Conservation (phyloP, 2,888 invertebrate species). For the Julus scandinavius region DNA sequence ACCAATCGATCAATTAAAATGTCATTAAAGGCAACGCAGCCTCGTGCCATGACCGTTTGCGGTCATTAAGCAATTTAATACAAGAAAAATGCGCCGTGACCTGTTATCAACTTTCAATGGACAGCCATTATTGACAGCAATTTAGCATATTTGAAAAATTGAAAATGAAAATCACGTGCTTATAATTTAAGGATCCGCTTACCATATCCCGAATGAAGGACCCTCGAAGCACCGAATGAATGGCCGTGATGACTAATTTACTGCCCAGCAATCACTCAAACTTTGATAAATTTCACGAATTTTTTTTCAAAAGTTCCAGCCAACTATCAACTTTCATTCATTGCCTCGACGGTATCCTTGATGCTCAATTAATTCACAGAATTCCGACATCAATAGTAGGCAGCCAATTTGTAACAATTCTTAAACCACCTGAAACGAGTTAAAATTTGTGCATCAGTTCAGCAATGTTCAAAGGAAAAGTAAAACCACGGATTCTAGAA, state of each 20-base stretch:
- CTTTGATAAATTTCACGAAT: not conserved
- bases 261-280: not conserved
- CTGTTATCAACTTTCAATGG: not conserved
- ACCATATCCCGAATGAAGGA: not conserved
- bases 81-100: conserved; percentile 2
- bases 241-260: not conserved
- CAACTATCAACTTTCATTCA: not conserved
- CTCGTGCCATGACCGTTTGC: not conserved
- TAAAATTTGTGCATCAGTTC: too few relatives aligned
- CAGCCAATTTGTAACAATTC: too few relatives aligned
- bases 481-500: too few relatives aligned
- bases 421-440: not conserved
- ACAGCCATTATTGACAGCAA: not conserved
- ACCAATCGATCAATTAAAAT: conserved; percentile 37
- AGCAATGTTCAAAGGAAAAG: too few relatives aligned
- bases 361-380: not conserved
- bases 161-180: not conserved
- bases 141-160: not conserved
- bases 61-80: not conserved
- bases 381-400: not conserved
- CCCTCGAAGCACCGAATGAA: not conserved
- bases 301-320: not conserved
- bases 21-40: not conserved
- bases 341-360: not conserved
- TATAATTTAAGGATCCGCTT: not conserved